Evolutionary conservation across 2,113 vertebrate genomes (phyloP).

Genomic region (Pygoscelis adeliae): DNA sequence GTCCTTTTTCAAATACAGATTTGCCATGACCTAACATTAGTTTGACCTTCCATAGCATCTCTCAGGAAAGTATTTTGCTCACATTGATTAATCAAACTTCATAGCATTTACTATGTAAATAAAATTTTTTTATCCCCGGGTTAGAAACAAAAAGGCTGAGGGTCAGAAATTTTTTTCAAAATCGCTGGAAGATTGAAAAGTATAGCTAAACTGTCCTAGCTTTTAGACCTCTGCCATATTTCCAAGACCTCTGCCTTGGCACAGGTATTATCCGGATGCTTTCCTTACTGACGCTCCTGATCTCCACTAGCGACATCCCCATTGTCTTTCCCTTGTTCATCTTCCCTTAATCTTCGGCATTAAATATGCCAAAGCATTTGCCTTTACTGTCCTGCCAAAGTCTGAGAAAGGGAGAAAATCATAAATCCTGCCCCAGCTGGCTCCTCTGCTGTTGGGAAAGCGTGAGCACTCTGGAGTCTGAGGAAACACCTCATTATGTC

Average conservation of each 20-base stretch:
- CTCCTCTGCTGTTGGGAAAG: background rate
- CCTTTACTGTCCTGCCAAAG: background rate
- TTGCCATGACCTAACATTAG: background rate
- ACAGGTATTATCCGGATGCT: background rate
- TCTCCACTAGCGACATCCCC: background rate
- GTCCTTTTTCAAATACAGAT: conserved; percentile 38
- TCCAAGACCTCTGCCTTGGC: background rate
- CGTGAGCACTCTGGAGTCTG: background rate
- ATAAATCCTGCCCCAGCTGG: background rate
- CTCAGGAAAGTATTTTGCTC: background rate
- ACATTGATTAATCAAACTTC: background rate
- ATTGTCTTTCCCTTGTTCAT: background rate
- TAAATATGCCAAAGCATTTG: background rate
- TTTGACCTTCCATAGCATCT: background rate
- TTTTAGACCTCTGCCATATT: background rate
- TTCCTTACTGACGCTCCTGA: background rate
- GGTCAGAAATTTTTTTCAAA: background rate
- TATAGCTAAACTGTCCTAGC: background rate
- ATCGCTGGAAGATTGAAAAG: background rate
- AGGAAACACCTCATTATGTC: background rate
- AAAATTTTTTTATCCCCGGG: background rate
- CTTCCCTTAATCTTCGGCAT: background rate
- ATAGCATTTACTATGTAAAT: background rate
- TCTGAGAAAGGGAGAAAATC: background rate
- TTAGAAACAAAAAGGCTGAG: background rate